These are phyloP conservation scores for Zaprionus camerounensis DNA, from an alignment of 1,140 invertebrate species.

Conservation along the genomic window DNA sequence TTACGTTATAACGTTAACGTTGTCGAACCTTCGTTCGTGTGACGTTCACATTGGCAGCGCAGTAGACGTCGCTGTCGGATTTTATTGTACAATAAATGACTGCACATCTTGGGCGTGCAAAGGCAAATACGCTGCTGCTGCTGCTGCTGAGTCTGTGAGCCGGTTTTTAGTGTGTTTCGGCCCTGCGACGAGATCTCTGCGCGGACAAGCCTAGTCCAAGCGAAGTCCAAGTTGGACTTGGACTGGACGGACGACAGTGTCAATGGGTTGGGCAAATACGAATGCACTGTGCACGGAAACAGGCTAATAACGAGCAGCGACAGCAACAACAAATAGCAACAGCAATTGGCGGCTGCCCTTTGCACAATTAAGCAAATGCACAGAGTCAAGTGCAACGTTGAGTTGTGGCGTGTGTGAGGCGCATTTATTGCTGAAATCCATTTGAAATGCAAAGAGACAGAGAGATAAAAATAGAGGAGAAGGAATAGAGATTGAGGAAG, in stretches of 20 bases:
- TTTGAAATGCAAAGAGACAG: neutral
- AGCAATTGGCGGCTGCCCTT: conserved; percentile 61
- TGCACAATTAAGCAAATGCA: conserved; percentile 64
- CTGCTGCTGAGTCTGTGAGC: conserved; percentile 38
- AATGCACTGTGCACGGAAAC: conserved; percentile 19
- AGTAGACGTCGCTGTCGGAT: conserved; percentile 39
- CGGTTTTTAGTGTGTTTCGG: conserved; percentile 50
- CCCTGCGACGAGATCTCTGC: conserved; percentile 19
- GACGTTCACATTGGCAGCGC: conserved; percentile 10
- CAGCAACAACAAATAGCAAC: conserved; percentile 39
- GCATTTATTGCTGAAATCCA: conserved; percentile 7
- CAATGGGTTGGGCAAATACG: conserved; percentile 42
- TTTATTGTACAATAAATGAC: conserved; percentile 65
- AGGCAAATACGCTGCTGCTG: conserved; percentile 53
- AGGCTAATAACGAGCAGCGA: conserved; percentile 28
- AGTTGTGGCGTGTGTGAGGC: neutral
- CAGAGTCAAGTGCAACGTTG: conserved; percentile 2
- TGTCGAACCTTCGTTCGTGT: conserved; percentile 53
- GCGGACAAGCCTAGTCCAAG: neutral
- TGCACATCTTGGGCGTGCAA: conserved; percentile 44
- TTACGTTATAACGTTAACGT: conserved; percentile 44
- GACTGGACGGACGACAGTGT: conserved; percentile 28
- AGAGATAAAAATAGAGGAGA: neutral
- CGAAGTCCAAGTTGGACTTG: conserved; percentile 18
- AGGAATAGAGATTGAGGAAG: neutral